Evolutionary conservation across 2,888 invertebrate species (phyloP).

Genomic region (Dryobota labecula): DNA sequence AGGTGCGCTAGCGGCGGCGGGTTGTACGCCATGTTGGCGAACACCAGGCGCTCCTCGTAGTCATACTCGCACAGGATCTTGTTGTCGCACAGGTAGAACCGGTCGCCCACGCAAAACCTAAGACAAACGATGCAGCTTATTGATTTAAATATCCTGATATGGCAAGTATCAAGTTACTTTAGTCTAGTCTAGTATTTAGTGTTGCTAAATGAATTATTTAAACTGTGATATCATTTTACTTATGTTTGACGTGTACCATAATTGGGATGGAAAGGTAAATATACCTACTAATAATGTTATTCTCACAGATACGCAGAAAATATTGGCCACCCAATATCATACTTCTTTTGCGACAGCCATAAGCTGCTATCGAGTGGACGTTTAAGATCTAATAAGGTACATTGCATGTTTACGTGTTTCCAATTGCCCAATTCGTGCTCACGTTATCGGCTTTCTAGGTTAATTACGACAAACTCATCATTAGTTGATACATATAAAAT

Average conservation of each 20-base stretch:
- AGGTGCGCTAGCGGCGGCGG: conserved; percentile 95
- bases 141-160: conserved; percentile 61
- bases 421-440: not conserved
- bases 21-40: conserved; percentile 98
- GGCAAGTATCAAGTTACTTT: conserved; percentile 57
- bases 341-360: not conserved
- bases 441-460: conserved; percentile 6
- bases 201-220: conserved; percentile 28
- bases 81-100: conserved; percentile 99
- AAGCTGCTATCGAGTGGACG: not conserved
- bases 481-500: conserved; percentile 41
- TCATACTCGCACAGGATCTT: conserved; percentile 99
- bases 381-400: not conserved
- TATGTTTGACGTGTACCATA: not conserved
- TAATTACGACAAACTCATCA: conserved; percentile 34
- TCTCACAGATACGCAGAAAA: not conserved
- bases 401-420: not conserved
- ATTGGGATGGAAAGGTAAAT: not conserved
- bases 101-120: conserved; percentile 99
- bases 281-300: not conserved
- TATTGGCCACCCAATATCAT: not conserved
- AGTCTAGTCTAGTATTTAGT: conserved; percentile 14
- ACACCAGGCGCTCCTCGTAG: conserved; percentile 98
- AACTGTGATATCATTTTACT: not conserved
- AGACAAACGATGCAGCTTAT: conserved; percentile 59